Percentiles rank a stretch among this genome's conserved stretches.
phyloP scores from a whole-genome alignment of 1,140 invertebrate species.

The Halotydeus destructor region DNA sequence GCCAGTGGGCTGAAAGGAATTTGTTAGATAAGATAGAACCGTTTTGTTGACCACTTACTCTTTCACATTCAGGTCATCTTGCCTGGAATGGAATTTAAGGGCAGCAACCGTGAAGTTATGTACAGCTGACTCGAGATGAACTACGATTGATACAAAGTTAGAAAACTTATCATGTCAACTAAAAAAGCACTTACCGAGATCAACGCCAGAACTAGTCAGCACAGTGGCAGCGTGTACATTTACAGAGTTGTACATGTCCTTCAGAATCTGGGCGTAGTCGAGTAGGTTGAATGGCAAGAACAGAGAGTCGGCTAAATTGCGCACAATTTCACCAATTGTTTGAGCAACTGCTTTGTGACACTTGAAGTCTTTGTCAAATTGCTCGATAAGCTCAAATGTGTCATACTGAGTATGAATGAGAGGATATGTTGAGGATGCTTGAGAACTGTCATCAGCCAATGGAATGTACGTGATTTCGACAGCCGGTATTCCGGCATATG shows the following conservation, averaged over 20 bases:
- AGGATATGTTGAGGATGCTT: conserved; percentile 17
- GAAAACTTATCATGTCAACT: too few relatives aligned
- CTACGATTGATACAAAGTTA: conserved; percentile 6
- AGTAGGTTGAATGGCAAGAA: conserved; percentile 22
- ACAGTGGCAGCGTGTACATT: background rate
- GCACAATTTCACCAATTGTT: conserved; percentile 17
- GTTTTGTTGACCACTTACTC: conserved; percentile 10
- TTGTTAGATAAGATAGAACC: too few relatives aligned
- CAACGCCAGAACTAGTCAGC: background rate
- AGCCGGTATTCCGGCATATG: conserved; percentile 20
- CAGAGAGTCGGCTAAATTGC: conserved; percentile 20
- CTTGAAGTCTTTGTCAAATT: conserved; percentile 21
- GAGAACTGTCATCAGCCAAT: background rate
- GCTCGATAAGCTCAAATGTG: conserved; percentile 20
- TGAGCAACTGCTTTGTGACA: conserved; percentile 18
- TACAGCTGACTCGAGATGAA: conserved; percentile 15
- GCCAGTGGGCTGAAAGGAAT: conserved; percentile 21
- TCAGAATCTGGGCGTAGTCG: conserved; percentile 20
- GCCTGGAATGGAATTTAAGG: conserved; percentile 17
- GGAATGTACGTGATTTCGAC: conserved; percentile 18
- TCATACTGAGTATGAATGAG: conserved; percentile 23
- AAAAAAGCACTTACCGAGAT: conserved; percentile 7
- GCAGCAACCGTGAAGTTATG: conserved; percentile 18
- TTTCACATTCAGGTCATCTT: conserved; percentile 17
- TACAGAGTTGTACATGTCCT: conserved; percentile 16